phyloP scores from a whole-genome alignment of 2,113 vertebrate genomes.

The Burhinus oedicnemus region DNA sequence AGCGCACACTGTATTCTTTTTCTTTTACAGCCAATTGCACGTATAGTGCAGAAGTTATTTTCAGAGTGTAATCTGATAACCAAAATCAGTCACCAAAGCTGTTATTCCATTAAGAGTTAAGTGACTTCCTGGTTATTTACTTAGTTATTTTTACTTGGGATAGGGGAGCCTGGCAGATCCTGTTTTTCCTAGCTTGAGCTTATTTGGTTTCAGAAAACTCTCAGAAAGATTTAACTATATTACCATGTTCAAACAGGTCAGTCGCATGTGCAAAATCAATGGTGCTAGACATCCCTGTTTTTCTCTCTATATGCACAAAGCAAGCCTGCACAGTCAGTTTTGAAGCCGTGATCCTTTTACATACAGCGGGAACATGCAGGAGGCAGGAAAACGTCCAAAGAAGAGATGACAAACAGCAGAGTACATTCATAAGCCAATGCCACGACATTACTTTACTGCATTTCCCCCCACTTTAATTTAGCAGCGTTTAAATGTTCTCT shows the following conservation, averaged over 20 bases:
- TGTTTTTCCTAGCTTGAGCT: not conserved
- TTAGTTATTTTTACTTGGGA: constrained; percentile 48
- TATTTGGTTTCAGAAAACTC: not conserved
- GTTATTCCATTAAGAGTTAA: constrained; percentile 60
- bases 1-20: constrained; percentile 43
- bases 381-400: not conserved
- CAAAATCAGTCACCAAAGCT: constrained; percentile 57
- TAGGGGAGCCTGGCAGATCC: not conserved
- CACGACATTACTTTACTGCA: not conserved
- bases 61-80: constrained; percentile 62
- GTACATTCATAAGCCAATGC: not conserved
- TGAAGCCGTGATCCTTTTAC: not conserved
- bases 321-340: not conserved
- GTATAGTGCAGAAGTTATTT: constrained; percentile 34
- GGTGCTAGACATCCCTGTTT: not conserved
- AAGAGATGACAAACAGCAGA: not conserved
- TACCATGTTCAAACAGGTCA: not conserved
- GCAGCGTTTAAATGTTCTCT: not conserved
- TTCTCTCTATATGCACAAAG: not conserved
- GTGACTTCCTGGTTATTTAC: constrained; percentile 52
- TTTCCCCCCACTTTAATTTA: not conserved
- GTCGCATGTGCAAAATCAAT: not conserved
- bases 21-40: constrained; percentile 33
- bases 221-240: not conserved
- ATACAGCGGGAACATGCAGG: not conserved